Base-by-base conservation (phyloP, 2,113 vertebrate genomes). In the Meles meles region DNA sequence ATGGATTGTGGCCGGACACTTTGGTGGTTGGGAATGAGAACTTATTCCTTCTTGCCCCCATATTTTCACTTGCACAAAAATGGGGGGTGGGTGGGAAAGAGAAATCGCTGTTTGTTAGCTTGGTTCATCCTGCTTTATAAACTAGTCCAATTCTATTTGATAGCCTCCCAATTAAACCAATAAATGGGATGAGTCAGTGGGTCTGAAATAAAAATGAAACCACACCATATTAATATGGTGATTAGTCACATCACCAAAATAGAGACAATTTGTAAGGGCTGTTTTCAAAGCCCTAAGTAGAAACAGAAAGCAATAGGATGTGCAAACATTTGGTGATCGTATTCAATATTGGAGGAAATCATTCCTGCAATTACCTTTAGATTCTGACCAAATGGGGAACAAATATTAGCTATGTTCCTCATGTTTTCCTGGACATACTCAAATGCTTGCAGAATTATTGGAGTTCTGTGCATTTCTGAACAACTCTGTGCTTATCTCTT, bases 301-400 rank as follows among this genome's bases (percentile, higher is more conserved):
- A 94, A 97, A 97, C 90, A 92, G 93, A 93, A 97, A 95, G 71
- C 59, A 93, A 69, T 72, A 92, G 12, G 59, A 82, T 93, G 29
- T 82, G 61, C 47, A 95, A 94, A 88, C 85, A 96, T 91, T 92
- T 97, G 84, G 71, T 65, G 88, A 37, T 97, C 47, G 37, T 61
- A 59, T 95, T 96, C 97, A 57, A 44, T 94, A 49, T 39, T 72
- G 25, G 29, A 67, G 21, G 63, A 90, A 94, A 92, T 96, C 67
- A 92, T 91, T 93, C 88, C 52, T 91, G 39, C 59, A 96, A 52
- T 97, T 97, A 76, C 79, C 61, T 94, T 86, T 96, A 94, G 77
- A 95, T 72, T 95, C 81, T 86, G 93, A 71, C 65, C 71, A 94
- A 59, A 90, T 15, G 83, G 59, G 52, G 39, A 94, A 23, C 52